Evolutionary conservation across 2,113 vertebrate genomes (phyloP).

Genomic region (Cebus imitator): DNA sequence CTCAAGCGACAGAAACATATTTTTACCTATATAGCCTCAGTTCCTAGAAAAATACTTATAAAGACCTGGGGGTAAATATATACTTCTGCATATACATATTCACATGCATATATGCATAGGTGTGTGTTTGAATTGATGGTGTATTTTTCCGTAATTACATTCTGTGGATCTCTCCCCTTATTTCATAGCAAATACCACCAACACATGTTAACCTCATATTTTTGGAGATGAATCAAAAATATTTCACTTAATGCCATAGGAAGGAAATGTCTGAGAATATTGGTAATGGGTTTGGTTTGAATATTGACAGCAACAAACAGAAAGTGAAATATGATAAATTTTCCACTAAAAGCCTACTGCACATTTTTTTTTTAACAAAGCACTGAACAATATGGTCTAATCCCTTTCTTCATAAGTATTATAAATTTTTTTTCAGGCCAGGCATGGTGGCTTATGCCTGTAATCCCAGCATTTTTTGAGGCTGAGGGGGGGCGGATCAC

Average conservation of each 20-base stretch:
- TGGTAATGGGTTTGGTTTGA: conserved; percentile 25
- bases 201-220: conserved; percentile 32
- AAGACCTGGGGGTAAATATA: not conserved
- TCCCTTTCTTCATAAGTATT: not conserved
- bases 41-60: not conserved
- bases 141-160: not conserved
- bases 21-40: not conserved
- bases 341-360: not conserved
- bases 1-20: not conserved
- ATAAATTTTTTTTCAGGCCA: no score
- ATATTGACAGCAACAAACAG: conserved; percentile 17
- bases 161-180: not conserved
- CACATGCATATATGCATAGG: not conserved
- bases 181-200: conserved; percentile 9
- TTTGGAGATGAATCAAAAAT: conserved; percentile 45
- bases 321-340: conserved; percentile 7
- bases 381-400: not conserved
- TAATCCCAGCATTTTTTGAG: no score
- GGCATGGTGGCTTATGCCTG: no score
- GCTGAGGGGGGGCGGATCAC: accelerated
- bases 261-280: conserved; percentile 28
- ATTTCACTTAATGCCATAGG: not conserved
- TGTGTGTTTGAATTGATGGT: not conserved
- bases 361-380: not conserved
- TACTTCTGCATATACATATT: not conserved